phyloP scores from a whole-genome alignment of 2,113 vertebrate genomes.

The Nettapus auritus region DNA sequence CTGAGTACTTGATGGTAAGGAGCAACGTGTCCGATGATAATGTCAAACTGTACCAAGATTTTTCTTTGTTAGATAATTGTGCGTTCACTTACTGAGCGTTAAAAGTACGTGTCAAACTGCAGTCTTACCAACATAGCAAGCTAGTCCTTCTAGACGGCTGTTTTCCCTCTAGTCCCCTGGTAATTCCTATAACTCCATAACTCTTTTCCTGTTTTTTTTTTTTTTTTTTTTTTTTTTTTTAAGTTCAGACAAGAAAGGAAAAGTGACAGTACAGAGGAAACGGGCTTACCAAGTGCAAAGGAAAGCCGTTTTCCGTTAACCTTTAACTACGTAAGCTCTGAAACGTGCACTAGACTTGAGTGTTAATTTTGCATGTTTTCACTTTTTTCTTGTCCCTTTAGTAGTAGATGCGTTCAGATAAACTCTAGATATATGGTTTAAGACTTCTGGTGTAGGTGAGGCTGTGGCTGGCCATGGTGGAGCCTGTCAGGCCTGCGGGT shows the following conservation, averaged over 20 bases:
- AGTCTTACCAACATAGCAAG: neutral
- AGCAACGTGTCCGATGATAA: neutral
- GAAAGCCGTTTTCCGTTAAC: neutral
- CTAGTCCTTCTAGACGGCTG: neutral
- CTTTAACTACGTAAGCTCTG: neutral
- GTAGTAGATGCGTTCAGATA: neutral
- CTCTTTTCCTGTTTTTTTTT: constrained; percentile 1
- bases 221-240: neutral
- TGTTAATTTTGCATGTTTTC: neutral
- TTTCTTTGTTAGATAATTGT: neutral
- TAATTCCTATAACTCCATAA: neutral
- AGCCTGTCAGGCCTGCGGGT: neutral
- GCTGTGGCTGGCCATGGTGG: neutral
- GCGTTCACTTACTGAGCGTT: neutral
- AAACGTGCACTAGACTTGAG: neutral
- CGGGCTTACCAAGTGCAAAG: neutral
- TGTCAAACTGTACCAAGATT: rapidly evolving
- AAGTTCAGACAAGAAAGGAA: neutral
- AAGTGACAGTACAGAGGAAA: constrained; percentile 14
- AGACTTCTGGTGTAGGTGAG: neutral
- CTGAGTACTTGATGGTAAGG: neutral
- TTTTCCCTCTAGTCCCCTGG: neutral
- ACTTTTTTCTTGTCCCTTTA: neutral
- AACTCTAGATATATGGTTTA: neutral
- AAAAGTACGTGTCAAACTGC: neutral